These are phyloP conservation scores for Anarrhichthys ocellatus DNA, from an alignment of 2,113 vertebrate species.

Conservation along the genomic window DNA sequence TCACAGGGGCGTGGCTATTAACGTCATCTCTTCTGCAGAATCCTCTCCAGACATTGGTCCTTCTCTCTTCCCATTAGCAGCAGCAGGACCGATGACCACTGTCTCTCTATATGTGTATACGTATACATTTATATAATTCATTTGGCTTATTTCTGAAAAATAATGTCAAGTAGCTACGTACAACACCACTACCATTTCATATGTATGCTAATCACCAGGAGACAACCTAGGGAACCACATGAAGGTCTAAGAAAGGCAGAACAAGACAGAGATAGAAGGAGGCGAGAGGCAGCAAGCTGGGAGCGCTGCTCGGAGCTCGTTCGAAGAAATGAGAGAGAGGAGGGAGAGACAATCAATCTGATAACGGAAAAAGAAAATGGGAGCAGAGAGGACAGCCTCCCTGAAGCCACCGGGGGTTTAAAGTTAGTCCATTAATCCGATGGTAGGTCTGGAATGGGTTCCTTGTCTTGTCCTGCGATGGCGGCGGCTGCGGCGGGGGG, in stretches of 20 bases:
- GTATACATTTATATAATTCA: slow-evolving; percentile 79
- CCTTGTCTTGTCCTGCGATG: slow-evolving; percentile 60
- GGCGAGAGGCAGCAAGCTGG: slow-evolving; percentile 70
- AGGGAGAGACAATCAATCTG: slow-evolving; percentile 32
- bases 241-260: slow-evolving; percentile 78
- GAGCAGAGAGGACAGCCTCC: slow-evolving; percentile 49
- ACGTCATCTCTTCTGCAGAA: slow-evolving; percentile 62
- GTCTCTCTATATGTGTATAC: slow-evolving; percentile 68
- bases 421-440: slow-evolving; percentile 57
- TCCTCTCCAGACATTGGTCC: slow-evolving; percentile 66
- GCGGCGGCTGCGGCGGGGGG: no score
- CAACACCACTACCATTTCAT: slow-evolving; percentile 80
- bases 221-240: slow-evolving; percentile 80
- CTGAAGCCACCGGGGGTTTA: slow-evolving; percentile 45
- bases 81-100: slow-evolving; percentile 72
- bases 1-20: slow-evolving; percentile 47
- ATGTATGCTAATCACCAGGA: slow-evolving; percentile 79
- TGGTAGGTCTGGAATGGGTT: slow-evolving; percentile 57
- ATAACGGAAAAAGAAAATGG: slow-evolving; percentile 19
- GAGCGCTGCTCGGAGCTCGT: slow-evolving; percentile 65
- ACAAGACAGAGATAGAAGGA: slow-evolving; percentile 61
- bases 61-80: slow-evolving; percentile 74
- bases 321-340: slow-evolving; percentile 29
- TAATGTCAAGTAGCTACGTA: slow-evolving; percentile 81
- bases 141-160: slow-evolving; percentile 74